A percentile compares a stretch with the other conserved stretches of the same genome.
phyloP scores from a whole-genome alignment of 2,888 invertebrate genomes.

The Achlya flavicornis region DNA sequence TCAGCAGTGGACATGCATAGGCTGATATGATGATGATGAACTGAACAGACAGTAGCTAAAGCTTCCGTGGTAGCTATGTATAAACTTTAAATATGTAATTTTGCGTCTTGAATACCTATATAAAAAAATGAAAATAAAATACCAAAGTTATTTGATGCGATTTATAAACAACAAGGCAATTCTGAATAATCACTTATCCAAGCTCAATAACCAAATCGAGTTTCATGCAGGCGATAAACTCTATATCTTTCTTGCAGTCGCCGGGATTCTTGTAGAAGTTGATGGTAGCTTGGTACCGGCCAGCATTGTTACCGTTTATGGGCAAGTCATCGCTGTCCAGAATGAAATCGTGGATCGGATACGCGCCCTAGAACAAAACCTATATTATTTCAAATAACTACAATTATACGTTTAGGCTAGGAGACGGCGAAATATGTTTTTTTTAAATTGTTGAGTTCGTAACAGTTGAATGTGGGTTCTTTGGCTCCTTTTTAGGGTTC shows the following conservation, averaged over 20 bases:
- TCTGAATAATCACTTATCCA: constrained; percentile 12
- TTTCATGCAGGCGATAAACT: constrained; percentile 44
- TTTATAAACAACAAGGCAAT: background rate
- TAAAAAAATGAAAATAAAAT: background rate
- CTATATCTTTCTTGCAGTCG: constrained; percentile 39
- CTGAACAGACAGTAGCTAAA: too few species aligned
- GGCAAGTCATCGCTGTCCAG: constrained; percentile 50
- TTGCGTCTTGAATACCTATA: too few species aligned
- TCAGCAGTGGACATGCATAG: too few species aligned
- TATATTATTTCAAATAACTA: background rate
- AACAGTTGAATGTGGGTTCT: too few species aligned
- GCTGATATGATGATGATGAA: too few species aligned
- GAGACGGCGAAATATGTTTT: too few species aligned
- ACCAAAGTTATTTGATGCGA: background rate
- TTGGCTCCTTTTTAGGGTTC: too few species aligned
- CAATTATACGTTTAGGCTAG: too few species aligned
- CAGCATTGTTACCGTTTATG: constrained; percentile 47
- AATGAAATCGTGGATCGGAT: constrained; percentile 45
- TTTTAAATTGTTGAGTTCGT: too few species aligned
- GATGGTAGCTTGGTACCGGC: constrained; percentile 48
- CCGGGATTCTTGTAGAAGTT: constrained; percentile 43
- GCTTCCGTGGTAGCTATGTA: too few species aligned
- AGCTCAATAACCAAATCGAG: constrained; percentile 56
- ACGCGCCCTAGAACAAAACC: constrained; percentile 44
- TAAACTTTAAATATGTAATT: too few species aligned